Conservation (phyloP, 2,113 vertebrate species). For the Epinephelus cyanopodus region DNA sequence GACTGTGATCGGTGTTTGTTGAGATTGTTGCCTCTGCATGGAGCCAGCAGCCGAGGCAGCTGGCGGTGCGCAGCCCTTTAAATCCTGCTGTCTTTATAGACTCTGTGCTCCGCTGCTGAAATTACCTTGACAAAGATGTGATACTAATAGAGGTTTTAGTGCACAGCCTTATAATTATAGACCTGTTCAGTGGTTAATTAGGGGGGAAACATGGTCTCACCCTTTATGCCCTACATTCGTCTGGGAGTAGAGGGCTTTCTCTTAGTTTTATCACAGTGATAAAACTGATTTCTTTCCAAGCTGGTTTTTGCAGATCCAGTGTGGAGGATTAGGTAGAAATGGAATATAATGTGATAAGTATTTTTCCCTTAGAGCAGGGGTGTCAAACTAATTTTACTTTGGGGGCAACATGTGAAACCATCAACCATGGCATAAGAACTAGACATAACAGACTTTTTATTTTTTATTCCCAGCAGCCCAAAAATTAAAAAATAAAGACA, state of each 20-base stretch:
- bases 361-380: too few species aligned
- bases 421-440: too few species aligned
- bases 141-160: conserved; percentile 20
- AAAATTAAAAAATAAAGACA: too few species aligned
- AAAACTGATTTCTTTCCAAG: neutral
- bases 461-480: too few species aligned
- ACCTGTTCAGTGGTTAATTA: conserved; percentile 7
- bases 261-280: neutral
- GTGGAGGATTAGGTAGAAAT: too few species aligned
- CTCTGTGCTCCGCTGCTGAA: neutral
- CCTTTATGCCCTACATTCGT: neutral
- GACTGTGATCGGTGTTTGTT: conserved; percentile 14
- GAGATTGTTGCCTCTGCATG: conserved; percentile 48
- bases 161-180: conserved; percentile 25
- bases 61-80: conserved; percentile 23
- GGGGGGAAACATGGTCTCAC: neutral
- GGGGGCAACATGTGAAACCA: too few species aligned
- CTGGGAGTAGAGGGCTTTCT: neutral
- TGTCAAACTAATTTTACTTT: too few species aligned
- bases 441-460: too few species aligned
- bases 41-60: conserved; percentile 4
- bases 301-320: too few species aligned
- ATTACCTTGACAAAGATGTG: conserved; percentile 27
- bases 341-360: too few species aligned
- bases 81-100: conserved; percentile 26